Base-by-base conservation (phyloP, 2,888 invertebrate genomes). In the Parnassius smintheus region DNA sequence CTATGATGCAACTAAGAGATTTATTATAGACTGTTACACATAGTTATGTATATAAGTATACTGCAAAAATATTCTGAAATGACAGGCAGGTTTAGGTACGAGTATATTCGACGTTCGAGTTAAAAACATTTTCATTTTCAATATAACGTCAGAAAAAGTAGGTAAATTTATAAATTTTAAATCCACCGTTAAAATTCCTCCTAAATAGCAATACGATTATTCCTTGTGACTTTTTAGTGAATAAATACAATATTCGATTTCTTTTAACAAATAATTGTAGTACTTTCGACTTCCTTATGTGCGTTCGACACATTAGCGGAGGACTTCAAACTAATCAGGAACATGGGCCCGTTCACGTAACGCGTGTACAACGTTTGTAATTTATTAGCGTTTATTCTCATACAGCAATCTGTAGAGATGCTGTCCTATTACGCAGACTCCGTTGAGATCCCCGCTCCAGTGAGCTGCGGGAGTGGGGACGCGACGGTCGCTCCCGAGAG, bases 331-430 rank as follows among this genome's bases (percentile, higher is more conserved):
- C 91, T 88, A 89, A 91, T 91, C 88, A 90, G 84, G 85, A 86
- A 82, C 85, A 83, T 77, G 78, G 85, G 80, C 77, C 80, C 78
- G 80, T 83, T 83, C 81, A 83, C 82, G 81, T 84, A 81, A 85
- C 86, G 85, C 87, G 83, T 85, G 86, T 86, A 86, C 86, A 81
- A 83, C 85, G 87, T 87, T 83, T 82, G 86, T 91, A 91, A 91
- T 91, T 91, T 91, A 91, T 90, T 88, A 91, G 85, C 86, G 81
- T 86, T 91, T 89, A 91, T 91, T 88, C 91, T 85, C 86, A 86
- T 88, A 90, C 83, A 89, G 85, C 86, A 89, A 88, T 88, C 88
- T 90, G 89, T 88, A 86, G 88, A 86, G 88, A 90, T 88, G 81
- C 80, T 81, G 86, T 84, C 78, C 89, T 81, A 90, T 86, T 91